phyloP scores from a whole-genome alignment of 2,797 vertebrate species.

The Sciaenops ocellatus region DNA sequence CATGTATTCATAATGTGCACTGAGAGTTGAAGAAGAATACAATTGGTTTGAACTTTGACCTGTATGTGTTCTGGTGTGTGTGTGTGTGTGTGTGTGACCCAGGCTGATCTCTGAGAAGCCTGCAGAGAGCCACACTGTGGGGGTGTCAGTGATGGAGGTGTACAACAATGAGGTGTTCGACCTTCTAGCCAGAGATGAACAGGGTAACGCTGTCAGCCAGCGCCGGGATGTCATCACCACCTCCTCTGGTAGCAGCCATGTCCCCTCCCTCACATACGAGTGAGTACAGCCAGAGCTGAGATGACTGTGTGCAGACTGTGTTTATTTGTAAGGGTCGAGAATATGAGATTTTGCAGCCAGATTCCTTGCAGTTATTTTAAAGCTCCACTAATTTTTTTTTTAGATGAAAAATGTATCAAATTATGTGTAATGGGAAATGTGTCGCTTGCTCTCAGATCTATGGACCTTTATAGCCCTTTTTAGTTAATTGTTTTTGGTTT shows the following conservation, averaged over 20 bases:
- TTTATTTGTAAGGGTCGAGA: not conserved
- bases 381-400: not conserved
- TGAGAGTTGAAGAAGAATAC: not conserved
- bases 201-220: slow-evolving; percentile 62
- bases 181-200: slow-evolving; percentile 86
- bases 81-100: slow-evolving; percentile 34
- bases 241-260: slow-evolving; percentile 82
- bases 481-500: not conserved
- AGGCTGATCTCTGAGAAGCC: slow-evolving; percentile 90
- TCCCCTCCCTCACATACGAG: slow-evolving; percentile 80
- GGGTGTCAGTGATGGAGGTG: slow-evolving; percentile 89
- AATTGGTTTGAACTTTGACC: slow-evolving; percentile 3
- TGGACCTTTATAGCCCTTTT: not conserved
- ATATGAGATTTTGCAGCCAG: not conserved
- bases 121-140: slow-evolving; percentile 79
- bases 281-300: slow-evolving; percentile 75
- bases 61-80: not conserved
- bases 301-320: not conserved
- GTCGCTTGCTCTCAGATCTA: not conserved
- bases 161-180: slow-evolving; percentile 92
- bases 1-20: slow-evolving; percentile 1
- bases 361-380: not conserved
- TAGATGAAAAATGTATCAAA: not conserved
- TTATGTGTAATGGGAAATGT: not conserved
- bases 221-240: slow-evolving; percentile 85